phyloP scores from a whole-genome alignment of 2,888 invertebrate genomes.

The Agrochola lota region DNA sequence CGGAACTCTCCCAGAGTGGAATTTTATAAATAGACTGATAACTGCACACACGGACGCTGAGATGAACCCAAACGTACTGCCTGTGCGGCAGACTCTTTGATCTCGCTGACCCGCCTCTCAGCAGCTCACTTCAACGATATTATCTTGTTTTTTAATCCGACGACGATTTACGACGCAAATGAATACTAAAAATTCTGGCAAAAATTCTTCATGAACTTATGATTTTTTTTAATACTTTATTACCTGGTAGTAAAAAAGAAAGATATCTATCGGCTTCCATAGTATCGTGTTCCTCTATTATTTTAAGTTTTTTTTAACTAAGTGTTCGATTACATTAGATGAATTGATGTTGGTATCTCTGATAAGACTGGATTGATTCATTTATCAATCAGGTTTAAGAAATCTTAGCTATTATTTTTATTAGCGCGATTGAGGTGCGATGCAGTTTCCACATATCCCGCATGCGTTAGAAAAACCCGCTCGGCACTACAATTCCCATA shows the following conservation, averaged over 20 bases:
- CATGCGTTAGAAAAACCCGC: not conserved
- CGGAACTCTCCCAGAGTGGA: slow-evolving; percentile 19
- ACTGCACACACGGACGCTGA: slow-evolving; percentile 53
- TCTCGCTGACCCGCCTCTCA: slow-evolving; percentile 61
- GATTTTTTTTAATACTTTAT: slow-evolving; percentile 14
- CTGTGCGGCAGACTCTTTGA: slow-evolving; percentile 62
- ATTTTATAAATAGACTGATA: slow-evolving; percentile 63
- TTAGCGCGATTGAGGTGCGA: not conserved
- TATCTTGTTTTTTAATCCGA: slow-evolving; percentile 59
- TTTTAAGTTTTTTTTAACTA: not conserved
- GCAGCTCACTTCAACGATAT: slow-evolving; percentile 60
- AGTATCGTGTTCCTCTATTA: slow-evolving; percentile 8
- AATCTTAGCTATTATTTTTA: not conserved
- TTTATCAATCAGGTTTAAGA: not conserved
- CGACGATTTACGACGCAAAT: slow-evolving; percentile 52
- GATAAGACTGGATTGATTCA: not conserved
- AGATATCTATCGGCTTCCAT: not conserved
- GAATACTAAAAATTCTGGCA: slow-evolving; percentile 31
- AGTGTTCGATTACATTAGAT: not conserved
- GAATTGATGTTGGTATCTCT: not conserved
- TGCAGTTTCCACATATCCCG: too few relatives aligned
- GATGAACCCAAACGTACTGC: slow-evolving; percentile 59
- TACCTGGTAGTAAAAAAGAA: slow-evolving; percentile 8
- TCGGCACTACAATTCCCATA: not conserved
- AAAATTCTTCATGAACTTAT: not conserved